Base-by-base conservation (phyloP, 2,888 invertebrate genomes). In the Amiota communis region DNA sequence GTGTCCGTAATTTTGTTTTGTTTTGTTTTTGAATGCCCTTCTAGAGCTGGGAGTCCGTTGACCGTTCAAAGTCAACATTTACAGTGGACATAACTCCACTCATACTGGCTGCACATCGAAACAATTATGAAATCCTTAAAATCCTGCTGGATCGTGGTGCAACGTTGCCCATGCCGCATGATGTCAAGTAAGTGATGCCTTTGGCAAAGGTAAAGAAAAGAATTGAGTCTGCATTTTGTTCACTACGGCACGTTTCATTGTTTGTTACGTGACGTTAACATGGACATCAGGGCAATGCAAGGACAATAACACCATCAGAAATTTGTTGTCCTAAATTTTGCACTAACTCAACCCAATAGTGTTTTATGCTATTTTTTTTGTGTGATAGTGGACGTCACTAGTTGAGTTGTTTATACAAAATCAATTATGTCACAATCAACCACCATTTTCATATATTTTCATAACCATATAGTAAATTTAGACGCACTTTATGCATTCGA, bases 71-170 rank as follows among this genome's bases (percentile, higher is more conserved):
- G 65, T 95, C 96, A 0, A 95, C 95, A 69, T 97, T 98, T 91
- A 98, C 98, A 0, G 93, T 96, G 0, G 98, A 98, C 89, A 97
- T 98, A 87, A 98, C 98, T 6, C 98, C 98, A 0, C 92, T 98
- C 71, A 97, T 98, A 87, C 92, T 98, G 80, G 98, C 98, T 2
- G 97, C 98, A 17, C 98, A 98, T 89, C 94, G 96, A 89, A 98
- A 98, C 91, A 98, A 98, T 91, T 98, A 98, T 90, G 98, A 98
- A 91, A 98, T 98, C 86, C 93, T 98, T 70, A 98, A 98, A 91
- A 93, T 98, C 78, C 92, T 98, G 15, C 91, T 98, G 79, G 98
- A 98, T 90, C 92, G 98, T 75, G 98, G 98, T 49, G 98, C 98
- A 71, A 94, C 96, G 8, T 91, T 98, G 76, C 97, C 97, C 0